A percentile compares a stretch with the other conserved stretches of the same genome.
Conservation (phyloP, 1,140 invertebrate genomes). For the Eueides isabella region DNA sequence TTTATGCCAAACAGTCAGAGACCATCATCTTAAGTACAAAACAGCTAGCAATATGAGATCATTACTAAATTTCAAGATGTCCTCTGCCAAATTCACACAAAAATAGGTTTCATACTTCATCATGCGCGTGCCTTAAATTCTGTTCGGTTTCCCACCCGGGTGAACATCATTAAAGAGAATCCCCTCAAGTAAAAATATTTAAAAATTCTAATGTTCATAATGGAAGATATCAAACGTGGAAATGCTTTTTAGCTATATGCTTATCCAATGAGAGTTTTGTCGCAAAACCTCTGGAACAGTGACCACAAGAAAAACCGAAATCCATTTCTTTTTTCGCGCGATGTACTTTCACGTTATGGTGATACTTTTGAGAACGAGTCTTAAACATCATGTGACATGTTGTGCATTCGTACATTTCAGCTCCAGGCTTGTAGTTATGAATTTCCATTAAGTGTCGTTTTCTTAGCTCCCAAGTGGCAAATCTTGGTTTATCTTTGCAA, state of each 20-base stretch:
- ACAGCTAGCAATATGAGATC: neutral
- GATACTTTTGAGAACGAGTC: constrained; percentile 73
- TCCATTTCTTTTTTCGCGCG: constrained; percentile 69
- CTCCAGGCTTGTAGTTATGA: constrained; percentile 72
- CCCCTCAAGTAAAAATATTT: neutral
- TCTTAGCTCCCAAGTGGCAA: constrained; percentile 69
- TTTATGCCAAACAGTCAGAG: neutral
- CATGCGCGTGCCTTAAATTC: no score
- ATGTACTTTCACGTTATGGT: constrained; percentile 73
- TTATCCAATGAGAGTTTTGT: constrained; percentile 71
- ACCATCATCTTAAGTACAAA: neutral
- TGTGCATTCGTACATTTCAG: constrained; percentile 75
- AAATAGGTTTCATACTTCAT: no score
- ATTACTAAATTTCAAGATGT: neutral
- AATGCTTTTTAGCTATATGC: constrained; percentile 74
- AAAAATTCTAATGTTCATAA: neutral
- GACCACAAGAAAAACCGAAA: constrained; percentile 61
- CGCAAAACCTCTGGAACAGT: constrained; percentile 67
- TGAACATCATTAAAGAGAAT: no score
- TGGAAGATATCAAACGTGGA: constrained; percentile 46
- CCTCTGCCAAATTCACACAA: neutral
- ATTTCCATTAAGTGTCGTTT: constrained; percentile 71
- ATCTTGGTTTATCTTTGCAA: constrained; percentile 73
- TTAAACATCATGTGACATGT: constrained; percentile 82
- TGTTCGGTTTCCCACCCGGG: no score